Evolutionary conservation across 2,113 vertebrate species (phyloP).

Genomic region (Takifugu bimaculatus): DNA sequence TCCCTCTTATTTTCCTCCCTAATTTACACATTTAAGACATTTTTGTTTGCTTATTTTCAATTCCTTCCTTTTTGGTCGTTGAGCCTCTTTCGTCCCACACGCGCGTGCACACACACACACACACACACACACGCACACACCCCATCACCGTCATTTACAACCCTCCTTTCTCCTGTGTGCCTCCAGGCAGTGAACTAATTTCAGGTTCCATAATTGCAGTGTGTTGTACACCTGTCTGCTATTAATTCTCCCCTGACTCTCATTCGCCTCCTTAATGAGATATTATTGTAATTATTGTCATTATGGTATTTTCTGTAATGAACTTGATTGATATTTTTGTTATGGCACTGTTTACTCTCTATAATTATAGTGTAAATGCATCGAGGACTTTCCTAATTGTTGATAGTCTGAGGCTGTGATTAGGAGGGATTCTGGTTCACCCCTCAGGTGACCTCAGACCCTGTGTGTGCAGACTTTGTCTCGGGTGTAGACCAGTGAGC

Average conservation of each 20-base stretch:
- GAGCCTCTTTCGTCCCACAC: conserved; percentile 32
- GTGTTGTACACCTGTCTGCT: conserved; percentile 99
- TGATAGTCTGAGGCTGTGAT: conserved; percentile 62
- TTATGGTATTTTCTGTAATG: conserved; percentile 77
- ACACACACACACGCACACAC: conserved; percentile 25
- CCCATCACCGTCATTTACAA: conserved; percentile 33
- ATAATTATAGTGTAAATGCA: conserved; percentile 54
- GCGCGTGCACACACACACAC: conserved; percentile 17
- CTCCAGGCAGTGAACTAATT: conserved; percentile 95
- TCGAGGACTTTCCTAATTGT: conserved; percentile 34
- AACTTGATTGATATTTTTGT: conserved; percentile 76
- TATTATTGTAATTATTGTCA: conserved; percentile 82
- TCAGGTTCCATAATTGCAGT: conserved; percentile 95
- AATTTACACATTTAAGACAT: conserved; percentile 99
- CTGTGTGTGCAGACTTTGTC: conserved; percentile 77
- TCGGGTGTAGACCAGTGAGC: conserved; percentile 75
- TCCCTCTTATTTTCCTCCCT: conserved; percentile 91
- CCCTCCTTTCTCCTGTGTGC: conserved; percentile 74
- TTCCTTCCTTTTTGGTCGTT: conserved; percentile 78
- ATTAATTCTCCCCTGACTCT: conserved; percentile 83
- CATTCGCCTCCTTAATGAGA: conserved; percentile 81
- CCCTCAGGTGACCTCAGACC: conserved; percentile 70
- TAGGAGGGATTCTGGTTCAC: conserved; percentile 15
- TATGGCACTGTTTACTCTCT: conserved; percentile 68
- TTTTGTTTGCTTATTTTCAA: conserved; percentile 97